Evolutionary conservation across 2,797 vertebrate genomes (phyloP), one percentile per base, ranked within the genome.

Genomic region (Tokudaia tokunoshimensis): DNA sequence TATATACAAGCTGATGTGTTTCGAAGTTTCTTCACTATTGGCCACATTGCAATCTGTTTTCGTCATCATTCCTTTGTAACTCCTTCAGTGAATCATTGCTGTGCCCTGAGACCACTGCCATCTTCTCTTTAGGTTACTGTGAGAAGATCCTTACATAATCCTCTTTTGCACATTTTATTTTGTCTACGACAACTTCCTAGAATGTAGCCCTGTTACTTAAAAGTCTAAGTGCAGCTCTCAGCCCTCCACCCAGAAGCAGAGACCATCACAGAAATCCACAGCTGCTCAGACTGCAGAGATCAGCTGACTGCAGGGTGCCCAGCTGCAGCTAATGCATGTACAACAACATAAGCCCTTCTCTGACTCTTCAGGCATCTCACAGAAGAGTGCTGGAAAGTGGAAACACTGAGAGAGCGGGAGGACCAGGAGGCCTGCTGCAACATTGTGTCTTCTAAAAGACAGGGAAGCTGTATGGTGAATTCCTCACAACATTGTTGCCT

Each of bases 91-190:
- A 81, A 90, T 55, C 26, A 3, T 13, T 78, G 19, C n/a, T 52
- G 29, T 9, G 19, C 24, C 26, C 72, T 91, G 83, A n/a, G 12
- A 82, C 59, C 44, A 10, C n/a, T 91, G 67, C 70, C 44, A 70
- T 10, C 92, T 67, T 74, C 4, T 72, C 41, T 63, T 82, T 26
- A 41, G 29, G 74, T 52, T 55, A 41, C 82, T 75, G 37, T 91
- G 47, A 90, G 82, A 55, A 55, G 86, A 92, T 80, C 26, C 13
- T 59, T 10, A 31, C 15, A 67, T 26, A 52, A 11, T 47, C 86
- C 15, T n/a, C 84, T 85, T 92, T 92, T 89, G 61, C 13, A 50
- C 31, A 24, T 89, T 93, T 31, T 91, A 83, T 57, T 75, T 96
- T 96, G 75, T 59, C 76, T 67, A 13, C 34, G 37, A 95, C 15